Evolutionary conservation across 1,140 invertebrate genomes (phyloP).

Genomic region (Drosophila subobscura): DNA sequence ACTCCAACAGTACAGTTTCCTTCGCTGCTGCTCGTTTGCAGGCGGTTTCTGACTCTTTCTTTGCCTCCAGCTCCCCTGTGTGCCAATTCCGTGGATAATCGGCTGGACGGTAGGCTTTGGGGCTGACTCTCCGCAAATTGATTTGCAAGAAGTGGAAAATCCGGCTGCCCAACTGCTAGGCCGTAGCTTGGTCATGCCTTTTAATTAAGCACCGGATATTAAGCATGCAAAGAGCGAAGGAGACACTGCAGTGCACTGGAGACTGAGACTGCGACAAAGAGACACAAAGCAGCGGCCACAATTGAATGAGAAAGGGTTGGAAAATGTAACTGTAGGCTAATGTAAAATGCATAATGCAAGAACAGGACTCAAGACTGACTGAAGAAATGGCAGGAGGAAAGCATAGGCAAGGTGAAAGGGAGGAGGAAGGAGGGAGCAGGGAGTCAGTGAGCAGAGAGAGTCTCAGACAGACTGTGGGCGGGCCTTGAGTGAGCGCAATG

Average conservation of each 20-base stretch:
- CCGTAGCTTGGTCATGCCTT: neutral
- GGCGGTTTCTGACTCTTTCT: no score
- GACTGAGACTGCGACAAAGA: neutral
- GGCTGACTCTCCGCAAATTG: conserved; percentile 4
- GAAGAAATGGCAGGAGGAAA: conserved; percentile 14
- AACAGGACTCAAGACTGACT: conserved; percentile 11
- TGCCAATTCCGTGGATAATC: no score
- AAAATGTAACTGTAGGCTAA: conserved; percentile 32
- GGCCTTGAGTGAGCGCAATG: conserved; percentile 28
- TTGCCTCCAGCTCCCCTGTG: no score
- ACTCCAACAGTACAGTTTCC: no score
- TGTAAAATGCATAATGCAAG: conserved; percentile 52
- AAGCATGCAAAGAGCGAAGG: conserved; percentile 17
- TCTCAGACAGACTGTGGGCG: neutral
- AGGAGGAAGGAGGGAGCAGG: neutral
- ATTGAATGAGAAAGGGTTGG: neutral
- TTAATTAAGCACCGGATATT: conserved; percentile 51
- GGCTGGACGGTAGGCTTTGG: neutral
- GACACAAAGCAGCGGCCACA: neutral
- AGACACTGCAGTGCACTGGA: neutral
- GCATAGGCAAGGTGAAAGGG: conserved; percentile 3
- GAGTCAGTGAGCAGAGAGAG: neutral
- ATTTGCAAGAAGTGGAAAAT: neutral
- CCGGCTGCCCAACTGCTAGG: conserved; percentile 1
- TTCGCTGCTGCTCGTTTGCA: no score